These are phyloP conservation scores for Drosophila lacertosa DNA, from an alignment of 1,140 invertebrate species.

Conservation along the genomic window DNA sequence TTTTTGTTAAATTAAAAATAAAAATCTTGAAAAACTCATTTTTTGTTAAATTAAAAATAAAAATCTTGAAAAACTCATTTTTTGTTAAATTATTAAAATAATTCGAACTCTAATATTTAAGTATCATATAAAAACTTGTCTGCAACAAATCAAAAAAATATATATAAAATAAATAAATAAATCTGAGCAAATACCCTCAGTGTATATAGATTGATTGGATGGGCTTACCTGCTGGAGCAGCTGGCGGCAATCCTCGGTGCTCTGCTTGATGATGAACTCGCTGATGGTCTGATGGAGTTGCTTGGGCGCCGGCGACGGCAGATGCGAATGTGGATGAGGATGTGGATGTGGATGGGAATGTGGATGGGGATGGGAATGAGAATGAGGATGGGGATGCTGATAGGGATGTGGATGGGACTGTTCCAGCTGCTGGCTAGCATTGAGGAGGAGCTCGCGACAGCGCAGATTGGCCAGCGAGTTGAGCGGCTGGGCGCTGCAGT, in stretches of 20 bases:
- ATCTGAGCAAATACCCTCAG: no score
- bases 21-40: no score
- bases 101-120: no score
- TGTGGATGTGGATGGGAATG: background rate
- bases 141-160: no score
- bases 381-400: background rate
- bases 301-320: constrained; percentile 49
- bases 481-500: constrained; percentile 13
- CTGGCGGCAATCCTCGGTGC: constrained; percentile 87
- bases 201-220: background rate
- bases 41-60: no score
- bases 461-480: constrained; percentile 63
- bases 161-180: no score
- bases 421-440: constrained; percentile 43
- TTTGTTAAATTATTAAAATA: no score
- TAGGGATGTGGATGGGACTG: constrained; percentile 1
- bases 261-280: constrained; percentile 87
- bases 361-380: background rate
- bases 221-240: constrained; percentile 85
- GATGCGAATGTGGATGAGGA: constrained; percentile 1
- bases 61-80: no score
- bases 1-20: no score
- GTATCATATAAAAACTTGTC: no score
- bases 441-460: constrained; percentile 53
- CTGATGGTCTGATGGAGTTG: constrained; percentile 73